Evolutionary conservation across 1,140 invertebrate species (phyloP), one percentile per base, ranked within the genome.

Genomic region (Pararge aegeria): DNA sequence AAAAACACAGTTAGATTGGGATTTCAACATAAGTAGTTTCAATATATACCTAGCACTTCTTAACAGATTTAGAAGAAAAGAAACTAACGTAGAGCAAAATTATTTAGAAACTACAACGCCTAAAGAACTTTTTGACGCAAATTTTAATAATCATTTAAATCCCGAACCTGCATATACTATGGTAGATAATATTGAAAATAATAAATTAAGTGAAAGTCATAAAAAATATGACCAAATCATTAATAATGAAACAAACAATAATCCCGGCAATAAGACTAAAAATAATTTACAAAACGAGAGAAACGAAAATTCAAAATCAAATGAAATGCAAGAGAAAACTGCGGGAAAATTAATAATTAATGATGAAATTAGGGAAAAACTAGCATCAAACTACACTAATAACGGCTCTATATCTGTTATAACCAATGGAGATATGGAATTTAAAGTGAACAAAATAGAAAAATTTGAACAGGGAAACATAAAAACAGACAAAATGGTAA

Each of bases 261-360:
- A 15, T 40, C 38, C 5, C 6, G 2, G 2, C 38, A 16, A 0
- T 40, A 16, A 21, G 4, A 49, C 20, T 5, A 49, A 27, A 29
- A 29, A 12, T 49, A 27, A 19, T 49, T 1, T 49, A 6, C 9
- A 13, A 1, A 16, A 49, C 6, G 15, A 49, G 21, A 19, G 10
- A 53, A 61, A 40, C 42, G n/a, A 21, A 46, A 61, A 51, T 56
- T 34, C 15, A 7, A 52, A 62, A 55, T 49, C 46, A 1, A 16
- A 30, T 37, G 12, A 58, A 16, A 50, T 42, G 0, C 66, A 64
- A 50, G 60, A 75, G 7, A 79, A 78, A 54, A 71, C 78, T 2
- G 81, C 81, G 71, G 82, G 70, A 18, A 81, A 88, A 52, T 58
- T 84, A 9, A 83, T 72, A 70, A 70, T 88, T 18, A 81, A 88